Conservation (phyloP, 2,113 vertebrate species). For the Solea senegalensis region DNA sequence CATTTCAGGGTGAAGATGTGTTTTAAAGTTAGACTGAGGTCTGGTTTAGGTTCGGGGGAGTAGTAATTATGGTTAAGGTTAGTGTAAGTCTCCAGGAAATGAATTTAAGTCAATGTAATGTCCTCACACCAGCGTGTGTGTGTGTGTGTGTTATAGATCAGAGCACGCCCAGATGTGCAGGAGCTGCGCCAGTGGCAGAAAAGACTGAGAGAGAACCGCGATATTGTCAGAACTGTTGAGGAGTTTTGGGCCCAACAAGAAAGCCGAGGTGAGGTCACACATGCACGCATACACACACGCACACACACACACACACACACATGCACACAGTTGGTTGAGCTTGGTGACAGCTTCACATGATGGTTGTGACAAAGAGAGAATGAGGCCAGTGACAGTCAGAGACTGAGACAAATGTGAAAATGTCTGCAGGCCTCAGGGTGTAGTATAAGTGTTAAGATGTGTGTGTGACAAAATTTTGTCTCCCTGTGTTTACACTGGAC, state of each 20-base stretch:
- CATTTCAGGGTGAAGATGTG: too few relatives aligned
- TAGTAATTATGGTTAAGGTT: too few relatives aligned
- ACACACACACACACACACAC: conserved; percentile 2
- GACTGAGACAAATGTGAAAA: conserved; percentile 28
- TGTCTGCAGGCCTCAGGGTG: conserved; percentile 59
- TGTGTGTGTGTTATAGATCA: conserved; percentile 77
- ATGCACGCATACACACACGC: not conserved
- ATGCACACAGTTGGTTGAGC: too few relatives aligned
- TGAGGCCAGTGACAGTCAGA: too few relatives aligned
- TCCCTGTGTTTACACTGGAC: not conserved
- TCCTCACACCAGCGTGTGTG: not conserved
- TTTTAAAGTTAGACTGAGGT: too few relatives aligned
- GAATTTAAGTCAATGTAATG: too few relatives aligned
- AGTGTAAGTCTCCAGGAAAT: too few relatives aligned
- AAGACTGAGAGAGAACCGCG: conserved; percentile 81
- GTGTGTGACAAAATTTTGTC: conserved; percentile 14
- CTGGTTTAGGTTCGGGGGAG: too few relatives aligned
- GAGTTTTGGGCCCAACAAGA: conserved; percentile 89
- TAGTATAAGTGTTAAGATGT: not conserved
- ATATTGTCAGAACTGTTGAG: conserved; percentile 80
- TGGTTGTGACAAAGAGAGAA: too few relatives aligned
- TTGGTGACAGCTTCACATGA: too few relatives aligned
- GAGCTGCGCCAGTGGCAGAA: conserved; percentile 93
- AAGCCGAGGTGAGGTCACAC: conserved; percentile 80
- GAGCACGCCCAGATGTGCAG: conserved; percentile 86